Base-by-base conservation (phyloP, 1,140 invertebrate genomes). In the Berghia stephanieae region DNA sequence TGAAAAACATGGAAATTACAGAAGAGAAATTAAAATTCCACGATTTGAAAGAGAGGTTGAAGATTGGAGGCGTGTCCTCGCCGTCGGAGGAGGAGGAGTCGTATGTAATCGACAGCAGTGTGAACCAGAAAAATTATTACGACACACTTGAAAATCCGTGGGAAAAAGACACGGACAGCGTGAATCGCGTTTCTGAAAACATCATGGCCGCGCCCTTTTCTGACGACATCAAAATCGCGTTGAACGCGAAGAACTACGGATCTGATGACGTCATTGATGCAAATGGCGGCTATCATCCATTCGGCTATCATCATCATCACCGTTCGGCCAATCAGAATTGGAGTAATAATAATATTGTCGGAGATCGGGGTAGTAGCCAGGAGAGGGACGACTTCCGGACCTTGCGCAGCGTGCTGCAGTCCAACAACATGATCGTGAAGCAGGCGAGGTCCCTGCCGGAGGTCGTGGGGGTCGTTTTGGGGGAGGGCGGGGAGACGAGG, bases 171-270 rank as follows among this genome's bases (percentile, higher is more conserved):
- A 24, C 43, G 24, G 57, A 72, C 5, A 24, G 72, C 31, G 46
- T 67, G 38, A 69, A 46, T 42, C 73, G 75, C n/a, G 71, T 78
- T 2, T 80, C 82, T 1, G 71, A 80, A 38, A 73, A 80, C 21
- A 82, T 84, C 74, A 38, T 81, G 40, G 75, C 78, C 27, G 80
- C 80, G 21, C 79, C 83, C 13, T 77, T 82, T 55, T 82, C 80
- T 49, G 85, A 86, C n/a, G 85, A 86, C 68, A 82, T 80, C 8
- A 86, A 86, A 74, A 52, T 85, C 40, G 80, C 81, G 18, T 73
- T 79, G 70, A 78, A 82, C 55, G 70, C 81, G 66, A 52, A 31
- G 63, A 68, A 63, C 21, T 43, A 46, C 16, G n/a, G n/a, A n/a
- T n/a, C n/a, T n/a, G n/a, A n/a, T n/a, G n/a, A n/a, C n/a, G n/a